phyloP scores from a whole-genome alignment of 2,113 vertebrate genomes.

The Forbesichthys agassizii region DNA sequence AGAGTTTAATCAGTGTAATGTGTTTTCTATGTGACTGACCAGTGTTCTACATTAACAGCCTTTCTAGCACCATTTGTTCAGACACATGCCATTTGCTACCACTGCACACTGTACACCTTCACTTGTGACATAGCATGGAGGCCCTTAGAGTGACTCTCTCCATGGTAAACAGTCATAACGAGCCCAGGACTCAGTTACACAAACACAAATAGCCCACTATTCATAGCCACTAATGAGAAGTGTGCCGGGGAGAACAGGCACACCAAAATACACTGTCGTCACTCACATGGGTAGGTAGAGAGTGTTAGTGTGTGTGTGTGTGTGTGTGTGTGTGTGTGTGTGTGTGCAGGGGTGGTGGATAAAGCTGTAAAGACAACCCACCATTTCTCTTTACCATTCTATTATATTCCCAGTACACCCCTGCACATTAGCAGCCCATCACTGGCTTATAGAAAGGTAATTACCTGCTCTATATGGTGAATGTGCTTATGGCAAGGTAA shows the following conservation, averaged over 20 bases:
- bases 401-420: too few species aligned
- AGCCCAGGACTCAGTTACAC: conserved; percentile 65
- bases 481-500: too few species aligned
- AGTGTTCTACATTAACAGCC: background rate
- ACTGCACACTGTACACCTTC: conserved; percentile 38
- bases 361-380: too few species aligned
- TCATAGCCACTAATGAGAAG: conserved; percentile 67
- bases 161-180: conserved; percentile 72
- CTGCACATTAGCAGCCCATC: too few species aligned
- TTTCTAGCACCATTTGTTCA: background rate
- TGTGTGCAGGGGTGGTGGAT: too few species aligned
- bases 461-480: too few species aligned
- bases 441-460: conserved; percentile 41
- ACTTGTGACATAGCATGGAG: conserved; percentile 39
- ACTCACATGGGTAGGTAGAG: conserved; percentile 5
- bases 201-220: conserved; percentile 77
- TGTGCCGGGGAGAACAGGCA: conserved; percentile 48
- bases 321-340: too few species aligned
- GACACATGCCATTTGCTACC: conserved; percentile 25
- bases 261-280: conserved; percentile 53
- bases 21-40: conserved; percentile 2
- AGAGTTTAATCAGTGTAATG: conserved; percentile 4
- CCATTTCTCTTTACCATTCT: too few species aligned
- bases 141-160: conserved; percentile 42
- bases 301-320: too few species aligned